Evolutionary conservation across 1,140 invertebrate species (phyloP), one percentile per base, ranked within the genome.

Genomic region (Uloborus diversus): DNA sequence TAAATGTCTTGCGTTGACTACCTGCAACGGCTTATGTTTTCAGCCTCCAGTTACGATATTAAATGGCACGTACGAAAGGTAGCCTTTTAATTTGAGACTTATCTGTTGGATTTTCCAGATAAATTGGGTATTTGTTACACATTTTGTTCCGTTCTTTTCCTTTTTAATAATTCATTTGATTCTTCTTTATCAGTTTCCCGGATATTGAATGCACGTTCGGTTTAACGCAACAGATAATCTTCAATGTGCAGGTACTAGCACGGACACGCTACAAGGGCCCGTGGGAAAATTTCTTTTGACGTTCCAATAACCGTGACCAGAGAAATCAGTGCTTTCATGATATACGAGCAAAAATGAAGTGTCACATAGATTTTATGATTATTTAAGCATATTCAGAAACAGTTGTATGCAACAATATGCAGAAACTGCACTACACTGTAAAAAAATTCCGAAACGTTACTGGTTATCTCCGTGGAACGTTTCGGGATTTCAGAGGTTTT

Each of bases 41-140:
- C 25, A 14, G 3, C 20, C 28, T 37, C 68, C 37, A 28, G 57
- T 70, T 70, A 70, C 51, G 0, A 32, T 49, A 70, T 70, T 70
- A 70, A 7, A 23, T 11, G 28, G n/a, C n/a, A 42, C 17, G 37
- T 9, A 42, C 17, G 17, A 42, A 42, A 42, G 17, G 17, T 42
- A 42, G 37, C 37, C 17, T 13, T 42, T 42, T 42, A 42, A 42
- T 42, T 42, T 42, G 37, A 42, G 17, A 42, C 37, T 17, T 42
- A 42, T 42, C 37, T 13, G 37, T 42, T 17, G 0, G 9, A 1
- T 9, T 17, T 9, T 13, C 17, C 17, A 42, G 37, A 42, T 13
- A 42, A 9, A 13, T 42, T 17, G 2, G 37, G 37, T 42, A 13
- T 17, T 2, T 13, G 37, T 42, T 42, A 42, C 37, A 42, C 9